Percentiles rank a stretch among this genome's conserved stretches.
phyloP scores from a whole-genome alignment of 64 coral and sea anemone genomes.

The Dendronephthya gigantea region DNA sequence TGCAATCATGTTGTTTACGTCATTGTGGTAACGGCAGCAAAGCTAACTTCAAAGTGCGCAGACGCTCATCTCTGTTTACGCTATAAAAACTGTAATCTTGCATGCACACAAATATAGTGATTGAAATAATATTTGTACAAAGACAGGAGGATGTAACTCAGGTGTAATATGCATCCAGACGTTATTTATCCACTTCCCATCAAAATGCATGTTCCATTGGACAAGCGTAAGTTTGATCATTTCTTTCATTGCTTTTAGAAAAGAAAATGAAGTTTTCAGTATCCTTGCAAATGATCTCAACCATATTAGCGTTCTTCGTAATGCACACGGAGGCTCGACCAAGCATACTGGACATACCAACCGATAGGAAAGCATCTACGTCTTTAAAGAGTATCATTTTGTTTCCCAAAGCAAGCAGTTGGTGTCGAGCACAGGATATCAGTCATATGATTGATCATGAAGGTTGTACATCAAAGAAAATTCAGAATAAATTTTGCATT shows the following conservation, averaged over 20 bases:
- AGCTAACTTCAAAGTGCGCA: too few species aligned
- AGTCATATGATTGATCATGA: neutral
- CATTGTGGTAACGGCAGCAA: neutral
- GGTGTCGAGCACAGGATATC: neutral
- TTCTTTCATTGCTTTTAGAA: neutral
- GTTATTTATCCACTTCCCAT: too few species aligned
- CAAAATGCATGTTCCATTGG: too few species aligned
- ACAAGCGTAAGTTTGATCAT: neutral
- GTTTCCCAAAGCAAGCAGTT: constrained; percentile 1
- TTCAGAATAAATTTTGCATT: constrained; percentile 4
- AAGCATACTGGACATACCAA: neutral
- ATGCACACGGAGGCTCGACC: neutral
- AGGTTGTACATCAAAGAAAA: neutral
- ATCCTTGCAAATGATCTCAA: neutral
- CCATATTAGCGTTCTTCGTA: neutral
- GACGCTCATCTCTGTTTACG: too few species aligned
- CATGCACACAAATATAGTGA: too few species aligned
- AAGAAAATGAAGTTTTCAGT: neutral
- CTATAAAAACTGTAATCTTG: too few species aligned
- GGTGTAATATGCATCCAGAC: too few species aligned
- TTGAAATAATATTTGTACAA: too few species aligned
- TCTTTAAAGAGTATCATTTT: neutral
- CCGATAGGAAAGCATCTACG: too few species aligned
- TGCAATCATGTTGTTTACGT: neutral
- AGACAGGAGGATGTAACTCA: too few species aligned